Conservation (phyloP, 2,113 vertebrate genomes). For the Callorhinus ursinus region DNA sequence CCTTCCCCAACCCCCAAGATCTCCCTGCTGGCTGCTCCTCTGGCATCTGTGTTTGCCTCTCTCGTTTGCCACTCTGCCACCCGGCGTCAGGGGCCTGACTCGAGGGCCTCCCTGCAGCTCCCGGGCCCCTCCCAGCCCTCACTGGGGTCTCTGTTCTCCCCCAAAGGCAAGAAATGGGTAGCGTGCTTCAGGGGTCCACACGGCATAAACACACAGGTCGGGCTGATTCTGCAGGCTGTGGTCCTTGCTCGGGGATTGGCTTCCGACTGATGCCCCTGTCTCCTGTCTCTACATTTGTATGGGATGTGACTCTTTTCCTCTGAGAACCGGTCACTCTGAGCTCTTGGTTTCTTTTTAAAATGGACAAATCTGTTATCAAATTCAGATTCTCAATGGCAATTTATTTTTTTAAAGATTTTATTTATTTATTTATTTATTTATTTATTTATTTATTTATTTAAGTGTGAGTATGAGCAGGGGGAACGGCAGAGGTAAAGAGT, state of each 20-base stretch:
- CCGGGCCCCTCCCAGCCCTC: no score
- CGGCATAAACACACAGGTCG: rapidly evolving
- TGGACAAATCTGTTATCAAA: neutral
- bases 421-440: neutral
- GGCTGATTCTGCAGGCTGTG: rapidly evolving
- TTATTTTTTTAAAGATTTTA: neutral
- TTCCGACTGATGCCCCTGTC: neutral
- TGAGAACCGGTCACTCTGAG: neutral
- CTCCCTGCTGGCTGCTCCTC: neutral
- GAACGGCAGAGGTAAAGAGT: neutral
- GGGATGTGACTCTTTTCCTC: neutral
- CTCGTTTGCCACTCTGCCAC: neutral
- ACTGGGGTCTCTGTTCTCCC: neutral
- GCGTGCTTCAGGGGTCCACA: neutral
- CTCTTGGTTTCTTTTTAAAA: neutral
- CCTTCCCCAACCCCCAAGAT: neutral
- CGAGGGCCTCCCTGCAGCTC: neutral
- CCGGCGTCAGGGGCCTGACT: neutral
- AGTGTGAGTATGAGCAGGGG: neutral
- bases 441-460: neutral
- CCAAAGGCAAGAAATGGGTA: neutral
- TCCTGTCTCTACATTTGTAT: neutral
- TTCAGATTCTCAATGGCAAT: neutral
- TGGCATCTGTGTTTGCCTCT: neutral
- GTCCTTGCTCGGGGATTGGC: neutral